Evolutionary conservation across 2,113 vertebrate species (phyloP).

Genomic region (Pseudorectes ferrugineus): DNA sequence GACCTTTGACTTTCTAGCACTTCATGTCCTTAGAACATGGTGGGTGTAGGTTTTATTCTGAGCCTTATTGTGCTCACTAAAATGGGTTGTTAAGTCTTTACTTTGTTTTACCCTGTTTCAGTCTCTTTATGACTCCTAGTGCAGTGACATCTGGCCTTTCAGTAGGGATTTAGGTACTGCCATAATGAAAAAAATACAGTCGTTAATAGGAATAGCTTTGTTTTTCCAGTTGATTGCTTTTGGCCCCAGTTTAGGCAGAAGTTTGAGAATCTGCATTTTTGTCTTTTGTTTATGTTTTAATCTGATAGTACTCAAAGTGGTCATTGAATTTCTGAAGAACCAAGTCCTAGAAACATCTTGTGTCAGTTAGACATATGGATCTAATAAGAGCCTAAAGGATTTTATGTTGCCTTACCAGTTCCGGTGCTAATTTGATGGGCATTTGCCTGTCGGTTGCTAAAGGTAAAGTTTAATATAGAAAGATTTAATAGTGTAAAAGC

Average conservation of each 20-base stretch:
- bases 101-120: neutral
- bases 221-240: neutral
- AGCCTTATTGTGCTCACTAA: neutral
- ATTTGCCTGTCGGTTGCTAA: neutral
- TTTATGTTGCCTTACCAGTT: neutral
- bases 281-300: neutral
- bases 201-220: neutral
- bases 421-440: accelerated
- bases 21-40: neutral
- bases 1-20: neutral
- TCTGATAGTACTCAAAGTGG: neutral
- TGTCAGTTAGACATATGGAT: neutral
- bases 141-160: neutral
- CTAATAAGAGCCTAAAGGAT: neutral
- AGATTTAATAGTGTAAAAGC: neutral
- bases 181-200: neutral
- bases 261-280: neutral
- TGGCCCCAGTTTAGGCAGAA: neutral
- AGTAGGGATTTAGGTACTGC: neutral
- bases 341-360: neutral
- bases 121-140: neutral
- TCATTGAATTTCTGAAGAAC: neutral
- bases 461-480: neutral
- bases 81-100: conserved; percentile 12
- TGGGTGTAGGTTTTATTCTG: neutral